A percentile compares a stretch with the other conserved stretches of the same genome.
Conservation (phyloP, 2,113 vertebrate genomes). For the Machaerirhynchus nigripectus region DNA sequence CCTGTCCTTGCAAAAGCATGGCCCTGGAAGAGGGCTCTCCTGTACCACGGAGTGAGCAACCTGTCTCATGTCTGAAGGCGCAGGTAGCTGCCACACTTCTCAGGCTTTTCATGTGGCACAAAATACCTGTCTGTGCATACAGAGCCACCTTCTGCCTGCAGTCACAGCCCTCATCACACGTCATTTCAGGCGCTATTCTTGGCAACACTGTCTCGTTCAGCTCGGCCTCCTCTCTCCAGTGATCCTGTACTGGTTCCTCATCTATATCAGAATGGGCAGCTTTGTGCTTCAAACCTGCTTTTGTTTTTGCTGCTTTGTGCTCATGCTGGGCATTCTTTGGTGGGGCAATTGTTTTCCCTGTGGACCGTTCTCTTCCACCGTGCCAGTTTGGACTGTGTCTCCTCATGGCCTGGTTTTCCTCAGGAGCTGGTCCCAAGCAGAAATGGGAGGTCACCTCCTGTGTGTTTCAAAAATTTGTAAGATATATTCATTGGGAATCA, state of each 20-base stretch:
- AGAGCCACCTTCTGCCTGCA: not conserved
- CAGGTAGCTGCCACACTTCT: not conserved
- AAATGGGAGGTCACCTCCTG: not conserved
- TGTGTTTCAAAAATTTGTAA: not conserved
- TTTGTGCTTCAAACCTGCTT: not conserved
- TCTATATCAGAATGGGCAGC: not conserved
- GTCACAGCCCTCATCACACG: not conserved
- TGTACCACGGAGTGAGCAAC: not conserved
- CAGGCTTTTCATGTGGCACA: not conserved
- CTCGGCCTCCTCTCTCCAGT: not conserved
- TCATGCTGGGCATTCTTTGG: not conserved
- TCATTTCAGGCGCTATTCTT: accelerated
- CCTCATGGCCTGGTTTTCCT: not conserved
- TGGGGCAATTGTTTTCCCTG: not conserved
- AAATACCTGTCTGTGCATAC: not conserved
- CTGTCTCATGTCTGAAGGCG: not conserved
- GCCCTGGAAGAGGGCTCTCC: not conserved
- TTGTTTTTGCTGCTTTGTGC: not conserved
- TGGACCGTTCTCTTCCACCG: not conserved
- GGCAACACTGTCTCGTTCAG: not conserved
- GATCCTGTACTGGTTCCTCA: not conserved
- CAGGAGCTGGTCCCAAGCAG: not conserved
- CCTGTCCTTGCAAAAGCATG: accelerated
- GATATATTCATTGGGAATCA: not conserved
- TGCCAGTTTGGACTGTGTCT: not conserved